Evolutionary conservation across 2,888 invertebrate species (phyloP).

Genomic region (Morpho achilles): DNA sequence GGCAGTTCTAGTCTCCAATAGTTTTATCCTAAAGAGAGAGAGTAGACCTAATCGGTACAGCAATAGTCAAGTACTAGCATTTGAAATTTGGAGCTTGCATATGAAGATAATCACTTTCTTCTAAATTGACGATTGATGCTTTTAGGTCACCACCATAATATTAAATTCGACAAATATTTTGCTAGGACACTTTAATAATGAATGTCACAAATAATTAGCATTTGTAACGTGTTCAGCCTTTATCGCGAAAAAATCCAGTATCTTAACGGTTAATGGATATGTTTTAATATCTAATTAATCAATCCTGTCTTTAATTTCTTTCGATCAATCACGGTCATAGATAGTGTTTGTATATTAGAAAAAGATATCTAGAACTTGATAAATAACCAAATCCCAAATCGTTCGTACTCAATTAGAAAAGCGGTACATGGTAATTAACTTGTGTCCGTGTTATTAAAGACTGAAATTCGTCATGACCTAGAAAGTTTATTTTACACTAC

Average conservation of each 20-base stretch:
- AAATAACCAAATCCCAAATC: conserved; percentile 12
- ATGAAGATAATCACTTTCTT: too few relatives aligned
- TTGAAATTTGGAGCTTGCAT: too few relatives aligned
- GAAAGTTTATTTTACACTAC: conserved; percentile 4
- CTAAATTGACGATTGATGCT: too few relatives aligned
- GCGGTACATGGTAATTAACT: conserved; percentile 15
- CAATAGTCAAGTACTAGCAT: too few relatives aligned
- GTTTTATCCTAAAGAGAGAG: too few relatives aligned
- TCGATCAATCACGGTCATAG: conserved; percentile 7
- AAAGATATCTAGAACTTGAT: conserved; percentile 11
- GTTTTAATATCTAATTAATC: background rate
- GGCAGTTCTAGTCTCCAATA: too few relatives aligned
- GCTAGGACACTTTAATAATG: too few relatives aligned
- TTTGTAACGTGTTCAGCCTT: too few relatives aligned
- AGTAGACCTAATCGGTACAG: too few relatives aligned
- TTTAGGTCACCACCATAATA: too few relatives aligned
- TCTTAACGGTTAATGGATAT: background rate
- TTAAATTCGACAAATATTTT: too few relatives aligned
- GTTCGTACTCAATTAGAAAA: conserved; percentile 12
- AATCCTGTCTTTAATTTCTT: conserved; percentile 5
- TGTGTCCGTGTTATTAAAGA: conserved; percentile 9
- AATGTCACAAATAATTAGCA: too few relatives aligned
- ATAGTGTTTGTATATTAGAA: background rate
- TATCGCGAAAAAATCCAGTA: background rate
- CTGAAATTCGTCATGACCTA: conserved; percentile 10